Evolutionary conservation across 2,113 vertebrate genomes (phyloP), one percentile per base, ranked within the genome.

Genomic region (Zosterops hypoxanthus): DNA sequence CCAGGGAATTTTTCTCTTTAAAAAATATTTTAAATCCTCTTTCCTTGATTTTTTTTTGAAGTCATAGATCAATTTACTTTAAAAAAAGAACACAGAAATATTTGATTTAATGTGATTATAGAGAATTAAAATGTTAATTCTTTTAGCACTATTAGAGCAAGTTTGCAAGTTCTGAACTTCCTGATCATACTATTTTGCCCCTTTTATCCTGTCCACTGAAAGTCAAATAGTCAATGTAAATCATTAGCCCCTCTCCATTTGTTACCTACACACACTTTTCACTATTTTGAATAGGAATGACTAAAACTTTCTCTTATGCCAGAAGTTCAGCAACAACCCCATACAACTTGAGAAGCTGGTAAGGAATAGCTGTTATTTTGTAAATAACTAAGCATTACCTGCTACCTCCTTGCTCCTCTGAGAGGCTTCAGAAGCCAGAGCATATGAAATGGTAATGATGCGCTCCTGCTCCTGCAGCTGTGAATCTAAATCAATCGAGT

Each of bases 391-490:
- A 91, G 95, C 75, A 98, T 97, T 98, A 99, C 99, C 99, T 99
- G 99, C 98, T 72, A 99, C 99, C 86, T 99, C 98, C 97, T 99
- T 99, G 98, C 99, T 99, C 97, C 99, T 99, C 95, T 99, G 98
- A 25, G 99, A 99, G 85, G 99, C 99, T 98, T 99, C 99, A 2
- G 99, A 99, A 96, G 99, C 99, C 92, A 99, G 98, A 59, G 99
- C 98, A 16, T 99, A 99, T 95, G 99, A 99, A 98, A 99, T 99
- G 96, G 98, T 99, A 98, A 99, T 99, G 98, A 99, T 99, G 89
- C 99, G 98, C 95, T 99, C 99, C 97, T 99, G 99, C 91, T 99
- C 98, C 95, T 99, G 98, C 88, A 99, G 97, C 94, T 99, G 98
- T 1, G 98, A 98, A 98, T 99, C 98, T 68, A 99, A 96, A 49